Evolutionary conservation across 2,888 invertebrate genomes (phyloP).

Genomic region (Cistogaster globosa): DNA sequence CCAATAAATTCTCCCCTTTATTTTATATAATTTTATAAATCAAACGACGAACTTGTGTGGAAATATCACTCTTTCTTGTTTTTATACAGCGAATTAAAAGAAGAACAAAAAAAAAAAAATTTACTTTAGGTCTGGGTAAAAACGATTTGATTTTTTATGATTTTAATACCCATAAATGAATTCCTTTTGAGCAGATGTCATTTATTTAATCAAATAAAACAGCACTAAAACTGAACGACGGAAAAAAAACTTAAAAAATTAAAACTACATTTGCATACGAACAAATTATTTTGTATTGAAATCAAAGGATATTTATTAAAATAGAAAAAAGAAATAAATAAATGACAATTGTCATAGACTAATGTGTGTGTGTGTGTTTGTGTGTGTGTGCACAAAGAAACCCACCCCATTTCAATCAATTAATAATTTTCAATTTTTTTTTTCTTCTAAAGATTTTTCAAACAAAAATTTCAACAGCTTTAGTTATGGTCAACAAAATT

Average conservation of each 20-base stretch:
- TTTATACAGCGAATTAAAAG: background rate
- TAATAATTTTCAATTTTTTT: slow-evolving; percentile 52
- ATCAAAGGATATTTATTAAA: slow-evolving; percentile 54
- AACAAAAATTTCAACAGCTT: slow-evolving; percentile 15
- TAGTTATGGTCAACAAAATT: slow-evolving; percentile 54
- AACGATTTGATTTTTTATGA: slow-evolving; percentile 55
- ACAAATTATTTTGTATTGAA: slow-evolving; percentile 59
- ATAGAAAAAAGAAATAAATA: slow-evolving; percentile 2
- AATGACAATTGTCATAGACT: slow-evolving; percentile 47
- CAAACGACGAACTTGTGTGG: slow-evolving; percentile 47
- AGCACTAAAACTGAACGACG: slow-evolving; percentile 1
- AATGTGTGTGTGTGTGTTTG: background rate
- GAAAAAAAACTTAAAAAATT: background rate
- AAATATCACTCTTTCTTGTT: slow-evolving; percentile 34
- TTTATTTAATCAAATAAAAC: slow-evolving; percentile 66
- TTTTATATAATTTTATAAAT: slow-evolving; percentile 47
- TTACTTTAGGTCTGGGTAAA: slow-evolving; percentile 25
- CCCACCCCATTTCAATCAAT: slow-evolving; percentile 61
- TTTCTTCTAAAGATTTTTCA: background rate
- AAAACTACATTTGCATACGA: slow-evolving; percentile 54
- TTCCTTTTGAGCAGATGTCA: slow-evolving; percentile 69
- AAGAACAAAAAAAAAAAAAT: background rate
- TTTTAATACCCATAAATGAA: slow-evolving; percentile 70
- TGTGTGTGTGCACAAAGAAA: background rate
- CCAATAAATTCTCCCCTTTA: slow-evolving; percentile 65